These are phyloP conservation scores for Melanchra persicariae DNA, from an alignment of 2,888 invertebrate species.

Conservation along the genomic window DNA sequence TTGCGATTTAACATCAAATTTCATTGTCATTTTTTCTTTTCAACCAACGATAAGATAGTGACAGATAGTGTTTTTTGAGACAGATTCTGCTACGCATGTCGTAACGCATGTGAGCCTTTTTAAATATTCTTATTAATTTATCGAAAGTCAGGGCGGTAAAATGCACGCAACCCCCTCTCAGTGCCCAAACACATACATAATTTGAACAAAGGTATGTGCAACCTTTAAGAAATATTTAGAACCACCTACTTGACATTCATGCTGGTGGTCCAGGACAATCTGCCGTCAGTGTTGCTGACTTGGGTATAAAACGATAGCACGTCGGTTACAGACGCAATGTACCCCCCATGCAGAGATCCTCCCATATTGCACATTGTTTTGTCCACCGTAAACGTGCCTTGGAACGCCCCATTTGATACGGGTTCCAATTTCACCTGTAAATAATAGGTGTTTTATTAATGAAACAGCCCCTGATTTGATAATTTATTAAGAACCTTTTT, in stretches of 20 bases:
- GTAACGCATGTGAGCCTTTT: no score
- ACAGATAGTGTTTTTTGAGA: not conserved
- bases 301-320: constrained; percentile 68
- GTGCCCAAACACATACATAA: no score
- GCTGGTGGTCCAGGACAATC: constrained; percentile 69
- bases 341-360: constrained; percentile 74
- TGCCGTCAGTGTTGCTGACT: constrained; percentile 65
- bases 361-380: constrained; percentile 71
- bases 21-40: not conserved
- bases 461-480: no score
- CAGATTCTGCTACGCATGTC: not conserved
- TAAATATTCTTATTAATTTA: no score
- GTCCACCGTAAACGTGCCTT: constrained; percentile 71
- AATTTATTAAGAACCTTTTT: no score
- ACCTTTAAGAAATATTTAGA: not conserved
- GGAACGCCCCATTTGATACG: constrained; percentile 62
- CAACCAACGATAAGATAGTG: not conserved
- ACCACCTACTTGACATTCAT: constrained; percentile 70
- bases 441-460: no score
- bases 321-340: constrained; percentile 69
- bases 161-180: no score
- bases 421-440: constrained; percentile 69
- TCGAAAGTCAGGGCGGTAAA: no score
- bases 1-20: no score
- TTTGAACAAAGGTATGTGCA: no score